Conservation (phyloP, 2,888 invertebrate genomes). For the Luperina testacea region DNA sequence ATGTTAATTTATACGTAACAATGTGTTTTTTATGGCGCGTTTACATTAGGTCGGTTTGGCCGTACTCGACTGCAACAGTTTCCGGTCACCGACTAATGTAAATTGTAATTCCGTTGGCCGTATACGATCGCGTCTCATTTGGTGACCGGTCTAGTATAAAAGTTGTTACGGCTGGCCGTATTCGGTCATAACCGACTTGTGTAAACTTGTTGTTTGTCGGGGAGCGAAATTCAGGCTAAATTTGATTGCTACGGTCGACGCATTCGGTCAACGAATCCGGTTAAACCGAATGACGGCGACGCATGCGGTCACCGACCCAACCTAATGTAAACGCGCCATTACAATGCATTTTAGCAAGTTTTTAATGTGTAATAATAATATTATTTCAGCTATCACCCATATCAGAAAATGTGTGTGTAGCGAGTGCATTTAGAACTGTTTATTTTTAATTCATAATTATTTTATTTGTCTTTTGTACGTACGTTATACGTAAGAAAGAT, state of each 20-base stretch:
- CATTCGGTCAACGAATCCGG: background rate
- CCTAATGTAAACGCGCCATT: background rate
- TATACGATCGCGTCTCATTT: background rate
- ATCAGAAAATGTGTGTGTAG: slow-evolving; percentile 4
- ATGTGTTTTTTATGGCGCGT: slow-evolving; percentile 17
- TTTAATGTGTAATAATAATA: background rate
- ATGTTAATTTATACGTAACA: slow-evolving; percentile 24
- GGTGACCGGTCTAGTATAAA: background rate
- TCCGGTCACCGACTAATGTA: background rate
- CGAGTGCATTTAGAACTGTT: slow-evolving; percentile 48
- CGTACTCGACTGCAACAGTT: background rate
- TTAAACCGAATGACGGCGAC: background rate
- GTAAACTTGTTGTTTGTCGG: background rate
- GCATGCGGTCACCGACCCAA: background rate
- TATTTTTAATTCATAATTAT: background rate
- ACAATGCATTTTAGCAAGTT: slow-evolving; percentile 49
- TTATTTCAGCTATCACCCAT: too few species aligned
- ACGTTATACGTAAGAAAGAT: slow-evolving; percentile 19
- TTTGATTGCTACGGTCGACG: background rate
- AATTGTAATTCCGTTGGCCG: too few species aligned
- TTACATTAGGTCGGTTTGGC: background rate
- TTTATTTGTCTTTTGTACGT: background rate
- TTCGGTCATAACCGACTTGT: background rate
- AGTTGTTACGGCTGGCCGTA: background rate
- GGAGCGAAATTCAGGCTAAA: background rate